Evolutionary conservation across 2,797 vertebrate species (phyloP).

Genomic region (Anabas testudineus): DNA sequence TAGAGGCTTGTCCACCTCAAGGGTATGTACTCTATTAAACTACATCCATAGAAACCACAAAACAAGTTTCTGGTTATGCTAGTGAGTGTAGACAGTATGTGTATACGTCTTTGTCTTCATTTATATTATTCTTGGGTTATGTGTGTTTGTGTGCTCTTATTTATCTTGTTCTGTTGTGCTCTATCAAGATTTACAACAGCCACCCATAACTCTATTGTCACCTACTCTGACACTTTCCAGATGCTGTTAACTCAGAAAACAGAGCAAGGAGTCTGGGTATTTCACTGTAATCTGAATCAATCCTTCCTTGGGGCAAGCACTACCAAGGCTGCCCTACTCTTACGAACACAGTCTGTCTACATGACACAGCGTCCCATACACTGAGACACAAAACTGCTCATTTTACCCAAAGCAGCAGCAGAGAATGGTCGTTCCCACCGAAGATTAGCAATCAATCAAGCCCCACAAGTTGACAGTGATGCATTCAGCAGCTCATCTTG

Average conservation of each 20-base stretch:
- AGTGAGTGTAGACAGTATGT: neutral
- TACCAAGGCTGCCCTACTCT: slow-evolving; percentile 39
- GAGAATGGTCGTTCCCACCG: neutral
- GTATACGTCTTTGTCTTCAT: neutral
- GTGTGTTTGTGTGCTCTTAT: neutral
- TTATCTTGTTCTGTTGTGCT: slow-evolving; percentile 6
- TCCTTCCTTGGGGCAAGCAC: slow-evolving; percentile 61
- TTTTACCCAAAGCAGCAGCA: slow-evolving; percentile 14
- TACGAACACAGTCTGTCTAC: slow-evolving; percentile 33
- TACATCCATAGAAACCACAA: slow-evolving; percentile 26
- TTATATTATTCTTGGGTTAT: neutral
- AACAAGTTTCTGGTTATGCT: slow-evolving; percentile 7
- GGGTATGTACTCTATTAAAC: slow-evolving; percentile 1
- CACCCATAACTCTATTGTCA: slow-evolving; percentile 16
- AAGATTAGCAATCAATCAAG: slow-evolving; percentile 19
- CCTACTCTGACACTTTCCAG: slow-evolving; percentile 23
- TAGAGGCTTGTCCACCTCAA: slow-evolving; percentile 32
- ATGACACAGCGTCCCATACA: slow-evolving; percentile 5
- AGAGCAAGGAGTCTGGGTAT: slow-evolving; percentile 50
- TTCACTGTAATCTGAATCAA: slow-evolving; percentile 70
- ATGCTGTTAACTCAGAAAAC: slow-evolving; percentile 58
- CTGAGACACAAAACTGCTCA: slow-evolving; percentile 9
- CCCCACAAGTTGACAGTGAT: slow-evolving; percentile 31
- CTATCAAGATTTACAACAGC: slow-evolving; percentile 6
- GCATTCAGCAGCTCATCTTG: slow-evolving; percentile 19